Evolutionary conservation across 2,113 vertebrate genomes (phyloP).

Genomic region (Syngnathus typhle): DNA sequence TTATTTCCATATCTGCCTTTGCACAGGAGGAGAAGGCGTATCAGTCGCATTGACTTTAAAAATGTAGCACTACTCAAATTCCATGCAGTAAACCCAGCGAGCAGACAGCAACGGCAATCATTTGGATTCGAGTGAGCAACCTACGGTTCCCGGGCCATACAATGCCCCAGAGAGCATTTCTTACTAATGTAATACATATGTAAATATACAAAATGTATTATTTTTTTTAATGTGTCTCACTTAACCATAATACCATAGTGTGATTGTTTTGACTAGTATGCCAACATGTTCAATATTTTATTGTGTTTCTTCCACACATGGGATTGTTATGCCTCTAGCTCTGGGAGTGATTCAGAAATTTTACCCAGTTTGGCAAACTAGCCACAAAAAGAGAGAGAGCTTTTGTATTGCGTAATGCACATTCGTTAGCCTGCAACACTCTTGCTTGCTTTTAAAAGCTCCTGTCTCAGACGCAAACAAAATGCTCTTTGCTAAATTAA

Average conservation of each 20-base stretch:
- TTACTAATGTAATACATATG: too few species aligned
- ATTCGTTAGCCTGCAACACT: background rate
- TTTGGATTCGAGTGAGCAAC: too few species aligned
- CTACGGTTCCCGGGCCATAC: too few species aligned
- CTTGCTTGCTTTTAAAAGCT: background rate
- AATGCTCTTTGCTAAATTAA: background rate
- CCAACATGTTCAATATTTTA: background rate
- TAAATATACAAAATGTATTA: too few species aligned
- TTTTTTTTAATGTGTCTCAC: too few species aligned
- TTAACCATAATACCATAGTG: too few species aligned
- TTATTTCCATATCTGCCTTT: conserved; percentile 58
- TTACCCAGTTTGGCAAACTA: background rate
- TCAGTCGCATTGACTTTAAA: conserved; percentile 41
- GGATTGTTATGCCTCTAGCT: background rate
- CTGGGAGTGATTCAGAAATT: background rate
- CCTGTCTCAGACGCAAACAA: background rate
- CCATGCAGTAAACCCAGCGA: background rate
- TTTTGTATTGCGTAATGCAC: background rate
- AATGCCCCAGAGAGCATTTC: too few species aligned
- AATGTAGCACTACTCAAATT: background rate
- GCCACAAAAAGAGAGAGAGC: background rate
- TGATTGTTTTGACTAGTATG: background rate
- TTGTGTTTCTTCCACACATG: background rate
- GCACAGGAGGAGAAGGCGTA: conserved; percentile 14
- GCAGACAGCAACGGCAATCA: background rate